Conservation (phyloP, 1,140 invertebrate genomes). For the Formica selysi region DNA sequence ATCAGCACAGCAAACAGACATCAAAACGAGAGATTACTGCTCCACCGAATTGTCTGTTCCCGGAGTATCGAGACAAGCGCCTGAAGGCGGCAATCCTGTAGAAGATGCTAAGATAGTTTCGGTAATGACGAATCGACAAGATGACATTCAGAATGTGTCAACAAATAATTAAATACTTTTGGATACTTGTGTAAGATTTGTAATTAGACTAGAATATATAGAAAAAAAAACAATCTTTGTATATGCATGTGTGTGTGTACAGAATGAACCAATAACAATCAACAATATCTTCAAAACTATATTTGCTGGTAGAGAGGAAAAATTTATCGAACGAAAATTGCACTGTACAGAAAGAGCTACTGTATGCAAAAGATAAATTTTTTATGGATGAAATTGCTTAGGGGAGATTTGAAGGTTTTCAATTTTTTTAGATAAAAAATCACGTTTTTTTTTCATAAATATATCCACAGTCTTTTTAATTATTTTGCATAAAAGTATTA, state of each 20-base stretch:
- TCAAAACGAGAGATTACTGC: slow-evolving; percentile 70
- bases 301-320: no score
- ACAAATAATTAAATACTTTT: slow-evolving; percentile 59
- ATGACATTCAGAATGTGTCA: slow-evolving; percentile 57
- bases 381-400: no score
- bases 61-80: slow-evolving; percentile 82
- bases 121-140: slow-evolving; percentile 36
- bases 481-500: no score
- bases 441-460: no score
- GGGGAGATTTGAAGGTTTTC: no score
- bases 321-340: no score
- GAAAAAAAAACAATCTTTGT: slow-evolving; percentile 21
- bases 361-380: no score
- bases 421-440: no score
- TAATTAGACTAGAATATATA: slow-evolving; percentile 28
- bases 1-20: slow-evolving; percentile 63
- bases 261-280: no score
- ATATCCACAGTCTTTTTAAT: no score
- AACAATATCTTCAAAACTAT: no score
- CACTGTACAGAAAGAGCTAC: no score
- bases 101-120: slow-evolving; percentile 75
- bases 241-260: slow-evolving; percentile 3
- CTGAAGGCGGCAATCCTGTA: slow-evolving; percentile 83
- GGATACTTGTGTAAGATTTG: slow-evolving; percentile 19
- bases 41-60: slow-evolving; percentile 77